Evolutionary conservation across 2,888 invertebrate genomes (phyloP).

Genomic region (Atethmia centrago): DNA sequence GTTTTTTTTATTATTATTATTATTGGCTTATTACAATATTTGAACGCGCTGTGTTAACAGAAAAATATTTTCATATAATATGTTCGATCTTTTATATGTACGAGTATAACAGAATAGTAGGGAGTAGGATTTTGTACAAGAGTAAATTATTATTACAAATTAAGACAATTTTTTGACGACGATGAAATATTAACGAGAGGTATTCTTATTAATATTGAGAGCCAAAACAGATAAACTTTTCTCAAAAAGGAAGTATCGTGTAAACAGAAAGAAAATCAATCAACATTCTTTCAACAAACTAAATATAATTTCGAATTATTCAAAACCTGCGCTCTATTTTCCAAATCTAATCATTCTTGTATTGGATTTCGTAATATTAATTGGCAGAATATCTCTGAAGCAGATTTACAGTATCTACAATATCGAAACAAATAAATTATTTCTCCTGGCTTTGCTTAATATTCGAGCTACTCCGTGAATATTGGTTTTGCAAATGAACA

Average conservation of each 20-base stretch:
- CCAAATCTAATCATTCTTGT: background rate
- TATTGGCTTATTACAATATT: slow-evolving; percentile 18
- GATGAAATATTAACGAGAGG: no score
- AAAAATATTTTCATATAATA: background rate
- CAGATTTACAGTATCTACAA: slow-evolving; percentile 35
- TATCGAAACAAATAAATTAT: slow-evolving; percentile 60
- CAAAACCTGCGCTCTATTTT: background rate
- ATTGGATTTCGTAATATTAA: slow-evolving; percentile 28
- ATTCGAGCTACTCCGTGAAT: slow-evolving; percentile 67
- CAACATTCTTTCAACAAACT: background rate
- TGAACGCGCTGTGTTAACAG: background rate
- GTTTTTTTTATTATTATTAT: slow-evolving; percentile 16
- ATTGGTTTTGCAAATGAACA: slow-evolving; percentile 67
- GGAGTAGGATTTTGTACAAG: no score
- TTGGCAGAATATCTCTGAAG: slow-evolving; percentile 19
- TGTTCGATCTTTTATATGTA: background rate
- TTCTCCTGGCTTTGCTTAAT: slow-evolving; percentile 70
- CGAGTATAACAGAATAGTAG: background rate
- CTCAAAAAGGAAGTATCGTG: background rate
- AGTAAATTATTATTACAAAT: no score
- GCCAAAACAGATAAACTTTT: background rate
- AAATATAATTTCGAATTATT: background rate
- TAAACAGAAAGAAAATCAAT: background rate
- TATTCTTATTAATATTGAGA: no score
- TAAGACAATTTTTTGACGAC: no score